phyloP scores from a whole-genome alignment of 2,888 invertebrate species.

The Heliconius erato region DNA sequence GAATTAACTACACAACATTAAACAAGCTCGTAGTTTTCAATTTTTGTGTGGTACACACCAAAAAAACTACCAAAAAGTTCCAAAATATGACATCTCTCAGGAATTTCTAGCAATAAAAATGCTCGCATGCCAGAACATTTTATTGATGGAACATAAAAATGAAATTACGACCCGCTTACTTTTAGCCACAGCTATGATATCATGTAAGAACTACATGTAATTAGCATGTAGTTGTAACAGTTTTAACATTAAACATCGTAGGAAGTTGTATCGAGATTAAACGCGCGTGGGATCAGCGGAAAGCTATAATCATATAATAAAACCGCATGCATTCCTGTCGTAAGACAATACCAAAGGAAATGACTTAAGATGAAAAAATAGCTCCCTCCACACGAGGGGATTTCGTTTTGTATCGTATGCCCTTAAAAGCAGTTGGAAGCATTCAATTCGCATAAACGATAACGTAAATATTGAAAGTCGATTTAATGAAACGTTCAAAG shows the following conservation, averaged over 20 bases:
- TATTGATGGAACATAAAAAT: not conserved
- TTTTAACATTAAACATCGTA: constrained; percentile 30
- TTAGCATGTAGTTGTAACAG: constrained; percentile 25
- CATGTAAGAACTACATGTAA: constrained; percentile 3
- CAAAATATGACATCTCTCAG: not conserved
- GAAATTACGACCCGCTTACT: not conserved
- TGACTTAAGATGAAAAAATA: constrained; percentile 22
- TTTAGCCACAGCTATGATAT: constrained; percentile 25
- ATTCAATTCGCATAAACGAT: constrained; percentile 28
- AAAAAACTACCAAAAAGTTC: not conserved
- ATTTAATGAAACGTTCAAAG: constrained; percentile 17
- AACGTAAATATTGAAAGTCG: constrained; percentile 30
- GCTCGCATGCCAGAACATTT: not conserved
- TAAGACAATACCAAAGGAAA: constrained; percentile 31
- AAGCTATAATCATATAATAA: constrained; percentile 48
- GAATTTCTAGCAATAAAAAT: not conserved
- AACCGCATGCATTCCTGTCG: constrained; percentile 33
- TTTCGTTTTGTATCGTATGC: not conserved
- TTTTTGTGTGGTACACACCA: too few species aligned
- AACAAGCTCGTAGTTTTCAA: too few species aligned
- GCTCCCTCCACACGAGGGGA: not conserved
- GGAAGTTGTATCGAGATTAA: constrained; percentile 34
- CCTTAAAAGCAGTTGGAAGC: constrained; percentile 11
- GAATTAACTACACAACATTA: too few species aligned
- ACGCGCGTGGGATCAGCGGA: constrained; percentile 41